Base-by-base conservation (phyloP, 2,797 vertebrate genomes). In the Gymnodraco acuticeps region DNA sequence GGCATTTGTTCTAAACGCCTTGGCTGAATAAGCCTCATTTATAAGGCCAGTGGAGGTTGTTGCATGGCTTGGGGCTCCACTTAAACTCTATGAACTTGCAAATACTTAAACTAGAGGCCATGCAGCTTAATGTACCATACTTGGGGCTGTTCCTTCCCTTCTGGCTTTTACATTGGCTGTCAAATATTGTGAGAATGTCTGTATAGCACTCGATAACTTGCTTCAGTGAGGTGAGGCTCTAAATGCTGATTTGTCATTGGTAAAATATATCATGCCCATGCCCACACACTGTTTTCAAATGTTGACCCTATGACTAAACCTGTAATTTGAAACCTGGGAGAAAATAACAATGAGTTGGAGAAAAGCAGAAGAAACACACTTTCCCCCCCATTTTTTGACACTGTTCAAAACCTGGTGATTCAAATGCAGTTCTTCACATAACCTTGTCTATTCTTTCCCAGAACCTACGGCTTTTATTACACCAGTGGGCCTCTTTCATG, bases 31-130 rank as follows among this genome's bases (percentile, higher is more conserved):
- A 73, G 67, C 80, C 45, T 86, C 77, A 82, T 89, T 90, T 90
- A 83, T 92, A 82, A 75, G 84, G 82, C 88, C 75, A 86, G 14
- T 78, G 70, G 88, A 92, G 79, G 78, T 83, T 75, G 87, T 79
- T 79, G 64, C 75, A 43, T 75, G 72, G 84, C 89, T 87, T 45
- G 75, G 80, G 87, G 91, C 87, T 48, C 77, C 85, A 90, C 72
- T 92, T 93, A 92, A 93, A 92, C 85, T 82, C 90, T 76, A 86
- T 82, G 89, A 91, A 90, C 82, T 89, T 81, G 72, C 78, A 82
- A 88, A 89, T 82, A 75, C 66, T 82, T 84, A 84, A 87, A 91
- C 80, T 66, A 76, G 72, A 64, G 65, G 66, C 79, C 73, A 19
- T 70, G 80, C 63, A 74, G 81, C 75, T 89, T 90, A 90, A 91